Conservation (phyloP, 2,113 vertebrate genomes). For the Potamarius usumacintae region DNA sequence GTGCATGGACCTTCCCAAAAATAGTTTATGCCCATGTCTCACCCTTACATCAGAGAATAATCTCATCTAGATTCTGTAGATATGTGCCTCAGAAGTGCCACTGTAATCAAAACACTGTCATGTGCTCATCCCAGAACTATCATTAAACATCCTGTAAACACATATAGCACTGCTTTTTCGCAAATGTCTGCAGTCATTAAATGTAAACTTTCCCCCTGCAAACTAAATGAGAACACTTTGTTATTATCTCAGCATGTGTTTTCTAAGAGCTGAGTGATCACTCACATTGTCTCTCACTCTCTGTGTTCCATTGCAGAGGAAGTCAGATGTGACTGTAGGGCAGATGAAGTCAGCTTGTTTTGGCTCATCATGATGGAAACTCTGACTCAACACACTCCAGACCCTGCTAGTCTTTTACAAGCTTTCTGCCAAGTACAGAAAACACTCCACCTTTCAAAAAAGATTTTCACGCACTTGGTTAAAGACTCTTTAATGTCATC, state of each 20-base stretch:
- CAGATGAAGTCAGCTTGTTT: constrained; percentile 45
- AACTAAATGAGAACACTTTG: constrained; percentile 9
- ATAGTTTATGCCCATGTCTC: not conserved
- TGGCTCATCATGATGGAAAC: constrained; percentile 31
- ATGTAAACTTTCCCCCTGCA: not conserved
- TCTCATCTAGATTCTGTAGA: not conserved
- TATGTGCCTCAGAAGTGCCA: not conserved
- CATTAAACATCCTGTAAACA: not conserved
- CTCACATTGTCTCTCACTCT: not conserved
- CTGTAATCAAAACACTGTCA: not conserved
- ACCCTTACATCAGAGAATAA: not conserved
- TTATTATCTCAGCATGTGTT: constrained; percentile 30
- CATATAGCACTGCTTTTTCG: not conserved
- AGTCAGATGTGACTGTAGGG: constrained; percentile 46
- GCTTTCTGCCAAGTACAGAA: constrained; percentile 26
- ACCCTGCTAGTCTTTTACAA: constrained; percentile 15
- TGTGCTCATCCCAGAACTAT: not conserved
- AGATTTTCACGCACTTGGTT: not conserved
- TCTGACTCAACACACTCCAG: constrained; percentile 42
- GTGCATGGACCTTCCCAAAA: not conserved
- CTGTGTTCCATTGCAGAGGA: constrained; percentile 29
- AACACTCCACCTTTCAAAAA: not conserved
- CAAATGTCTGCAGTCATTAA: constrained; percentile 6
- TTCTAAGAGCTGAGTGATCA: not conserved
- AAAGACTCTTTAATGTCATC: not conserved